These are phyloP conservation scores for Allophyes oxyacanthae DNA, from an alignment of 2,888 invertebrate genomes.

Conservation along the genomic window DNA sequence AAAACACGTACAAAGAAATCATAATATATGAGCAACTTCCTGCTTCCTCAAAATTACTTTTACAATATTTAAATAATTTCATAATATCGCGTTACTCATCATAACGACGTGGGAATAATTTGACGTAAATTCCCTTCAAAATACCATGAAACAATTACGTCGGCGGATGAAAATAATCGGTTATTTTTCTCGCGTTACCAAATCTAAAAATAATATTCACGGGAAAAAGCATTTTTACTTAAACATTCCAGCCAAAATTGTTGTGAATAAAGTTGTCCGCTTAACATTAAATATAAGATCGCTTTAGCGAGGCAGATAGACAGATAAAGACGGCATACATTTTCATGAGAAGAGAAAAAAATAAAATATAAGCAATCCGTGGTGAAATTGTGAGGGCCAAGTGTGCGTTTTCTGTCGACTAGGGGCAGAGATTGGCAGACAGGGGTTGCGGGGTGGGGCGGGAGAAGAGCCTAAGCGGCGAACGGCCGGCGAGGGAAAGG, in stretches of 20 bases:
- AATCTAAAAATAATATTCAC: slow-evolving; percentile 72
- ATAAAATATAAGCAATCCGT: slow-evolving; percentile 74
- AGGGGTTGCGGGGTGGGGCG: slow-evolving; percentile 50
- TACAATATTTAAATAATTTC: slow-evolving; percentile 26
- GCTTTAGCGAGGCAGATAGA: slow-evolving; percentile 80
- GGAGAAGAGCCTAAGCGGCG: slow-evolving; percentile 70
- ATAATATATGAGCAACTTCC: too few species aligned
- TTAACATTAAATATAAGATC: slow-evolving; percentile 84
- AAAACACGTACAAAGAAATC: slow-evolving; percentile 14
- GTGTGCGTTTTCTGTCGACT: slow-evolving; percentile 76
- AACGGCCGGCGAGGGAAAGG: slow-evolving; percentile 62
- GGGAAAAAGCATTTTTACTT: slow-evolving; percentile 67
- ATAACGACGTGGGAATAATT: slow-evolving; percentile 31
- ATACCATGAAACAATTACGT: slow-evolving; percentile 53
- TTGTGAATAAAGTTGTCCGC: slow-evolving; percentile 77
- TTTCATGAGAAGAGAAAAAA: slow-evolving; percentile 80
- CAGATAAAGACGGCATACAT: slow-evolving; percentile 82
- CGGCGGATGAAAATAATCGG: slow-evolving; percentile 57
- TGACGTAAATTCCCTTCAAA: slow-evolving; percentile 38
- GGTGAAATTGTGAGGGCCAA: slow-evolving; percentile 74
- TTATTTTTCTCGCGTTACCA: slow-evolving; percentile 65
- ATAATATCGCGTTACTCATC: slow-evolving; percentile 27
- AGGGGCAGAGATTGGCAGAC: slow-evolving; percentile 73
- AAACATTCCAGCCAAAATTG: slow-evolving; percentile 69
- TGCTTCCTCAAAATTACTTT: slow-evolving; percentile 6